phyloP scores from a whole-genome alignment of 2,888 invertebrate species.

The Lypha dubia region DNA sequence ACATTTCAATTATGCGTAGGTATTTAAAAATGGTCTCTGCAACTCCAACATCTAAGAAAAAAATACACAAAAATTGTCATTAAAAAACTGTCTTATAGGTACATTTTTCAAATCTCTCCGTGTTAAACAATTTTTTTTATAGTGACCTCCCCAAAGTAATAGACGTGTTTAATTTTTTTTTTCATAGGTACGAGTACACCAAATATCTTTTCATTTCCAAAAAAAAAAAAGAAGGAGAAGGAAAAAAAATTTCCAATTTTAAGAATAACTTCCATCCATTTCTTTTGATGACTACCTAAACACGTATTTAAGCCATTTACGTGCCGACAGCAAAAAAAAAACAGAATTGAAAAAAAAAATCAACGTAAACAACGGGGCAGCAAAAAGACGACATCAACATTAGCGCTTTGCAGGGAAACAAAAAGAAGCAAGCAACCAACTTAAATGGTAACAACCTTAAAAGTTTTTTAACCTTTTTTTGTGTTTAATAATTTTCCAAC shows the following conservation, averaged over 20 bases:
- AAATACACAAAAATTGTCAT: background rate
- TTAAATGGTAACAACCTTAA: constrained; percentile 71
- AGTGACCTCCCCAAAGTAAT: constrained; percentile 42
- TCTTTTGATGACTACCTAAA: constrained; percentile 47
- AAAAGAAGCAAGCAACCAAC: constrained; percentile 30
- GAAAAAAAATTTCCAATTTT: background rate
- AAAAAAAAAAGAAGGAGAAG: no score
- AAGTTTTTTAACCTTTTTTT: constrained; percentile 72
- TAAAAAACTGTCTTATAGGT: background rate
- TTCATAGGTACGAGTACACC: no score
- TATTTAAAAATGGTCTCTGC: no score
- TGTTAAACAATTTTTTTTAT: background rate
- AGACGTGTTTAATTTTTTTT: constrained; percentile 39
- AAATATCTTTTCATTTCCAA: background rate
- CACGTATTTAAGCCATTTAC: constrained; percentile 61
- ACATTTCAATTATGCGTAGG: no score
- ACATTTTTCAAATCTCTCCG: background rate
- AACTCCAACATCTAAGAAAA: no score
- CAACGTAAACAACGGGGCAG: background rate
- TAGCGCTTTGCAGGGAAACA: constrained; percentile 18
- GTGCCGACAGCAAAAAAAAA: constrained; percentile 47
- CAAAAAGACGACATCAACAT: constrained; percentile 37
- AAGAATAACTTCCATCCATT: constrained; percentile 38
- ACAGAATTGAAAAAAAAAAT: no score
- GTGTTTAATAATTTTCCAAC: constrained; percentile 61